Evolutionary conservation across 2,888 invertebrate species (phyloP), one percentile per base, ranked within the genome.

Genomic region (Deilephila porcellus): DNA sequence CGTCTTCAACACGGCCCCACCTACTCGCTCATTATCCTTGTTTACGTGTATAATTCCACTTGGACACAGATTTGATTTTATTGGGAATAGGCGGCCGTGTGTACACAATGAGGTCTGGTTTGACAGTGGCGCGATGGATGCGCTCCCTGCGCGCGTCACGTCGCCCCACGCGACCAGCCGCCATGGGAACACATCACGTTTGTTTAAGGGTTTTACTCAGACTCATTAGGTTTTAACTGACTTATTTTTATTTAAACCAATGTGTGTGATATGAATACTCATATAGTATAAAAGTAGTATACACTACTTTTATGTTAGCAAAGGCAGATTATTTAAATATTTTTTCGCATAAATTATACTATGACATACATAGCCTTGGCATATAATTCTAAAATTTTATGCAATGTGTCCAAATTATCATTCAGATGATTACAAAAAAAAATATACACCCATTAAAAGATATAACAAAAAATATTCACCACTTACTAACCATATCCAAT

Each of bases 11-110:
- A 81, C 85, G 88, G 89, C 93, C 90, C 93, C 94, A 93, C 93
- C 94, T 93, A 93, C 94, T 93, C 84, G 85, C 87, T 92, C 88
- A 93, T 93, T 93, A 93, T 92, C 91, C 92, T 93, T 90, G 88
- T 92, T 91, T 92, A 91, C 92, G 90, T 73, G 91, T 91, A 92
- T 91, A 89, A 91, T 89, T 88, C 67, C 67, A 92, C 91, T 93
- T 92, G 89, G 91, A 88, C 91, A 89, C 89, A 85, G 83, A 87
- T 86, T 87, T 85, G 86, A 83, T 84, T 84, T 88, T 88, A 89
- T 87, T 83, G 83, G 83, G 83, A 84, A 87, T 86, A 80, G 79
- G 79, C 85, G 82, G 82, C 87, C 90, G 93, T 93, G 91, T 91
- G 91, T 87, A 86, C 94, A 85, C 90, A 88, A 85, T 88, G 93